These are phyloP conservation scores for Sus scrofa DNA, from an alignment of 2,113 vertebrate species.

Conservation along the genomic window DNA sequence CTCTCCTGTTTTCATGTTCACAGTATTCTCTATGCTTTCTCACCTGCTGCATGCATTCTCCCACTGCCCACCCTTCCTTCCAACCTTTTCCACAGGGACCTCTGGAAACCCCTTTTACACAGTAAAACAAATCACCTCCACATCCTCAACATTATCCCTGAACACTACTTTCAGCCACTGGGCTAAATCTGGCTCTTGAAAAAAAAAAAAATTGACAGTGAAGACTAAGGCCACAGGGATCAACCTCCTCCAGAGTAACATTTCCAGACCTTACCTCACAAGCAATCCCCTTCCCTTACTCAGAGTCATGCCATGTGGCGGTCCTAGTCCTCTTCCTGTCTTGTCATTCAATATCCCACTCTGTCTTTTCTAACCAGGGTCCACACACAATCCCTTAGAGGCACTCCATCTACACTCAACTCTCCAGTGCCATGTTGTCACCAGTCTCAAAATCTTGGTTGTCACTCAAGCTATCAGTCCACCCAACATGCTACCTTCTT, in stretches of 20 bases:
- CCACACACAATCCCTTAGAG: neutral
- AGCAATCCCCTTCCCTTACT: neutral
- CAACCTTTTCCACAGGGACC: neutral
- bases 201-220: conserved; percentile 26
- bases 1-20: neutral
- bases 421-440: neutral
- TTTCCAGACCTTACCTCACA: neutral
- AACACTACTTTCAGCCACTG: neutral
- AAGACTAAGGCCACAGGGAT: neutral
- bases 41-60: neutral
- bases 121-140: conserved; percentile 39
- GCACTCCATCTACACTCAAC: neutral
- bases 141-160: neutral
- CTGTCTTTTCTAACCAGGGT: neutral
- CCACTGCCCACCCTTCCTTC: neutral
- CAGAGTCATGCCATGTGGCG: neutral
- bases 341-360: conserved; percentile 7
- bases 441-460: neutral
- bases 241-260: neutral
- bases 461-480: neutral
- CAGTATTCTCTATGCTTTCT: conserved; percentile 6
- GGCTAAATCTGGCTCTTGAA: neutral
- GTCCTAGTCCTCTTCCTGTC: neutral
- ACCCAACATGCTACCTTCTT: neutral
- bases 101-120: neutral